Evolutionary conservation across 2,888 invertebrate genomes (phyloP).

Genomic region (Drosophila flavopinicola): DNA sequence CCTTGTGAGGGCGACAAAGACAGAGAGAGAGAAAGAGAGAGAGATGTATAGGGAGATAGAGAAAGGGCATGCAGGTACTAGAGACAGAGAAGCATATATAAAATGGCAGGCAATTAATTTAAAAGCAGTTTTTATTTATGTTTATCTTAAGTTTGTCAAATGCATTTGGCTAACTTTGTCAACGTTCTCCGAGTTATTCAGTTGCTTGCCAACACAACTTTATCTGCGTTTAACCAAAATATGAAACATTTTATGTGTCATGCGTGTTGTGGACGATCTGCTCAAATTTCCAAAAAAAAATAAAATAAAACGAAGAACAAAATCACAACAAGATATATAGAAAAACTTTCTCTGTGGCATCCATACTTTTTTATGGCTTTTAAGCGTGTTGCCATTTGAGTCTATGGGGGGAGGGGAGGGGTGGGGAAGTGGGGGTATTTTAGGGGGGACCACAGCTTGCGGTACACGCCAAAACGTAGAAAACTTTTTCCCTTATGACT

Average conservation of each 20-base stretch:
- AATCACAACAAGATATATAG: slow-evolving; percentile 7
- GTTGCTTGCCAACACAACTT: slow-evolving; percentile 20
- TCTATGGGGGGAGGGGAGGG: slow-evolving; percentile 5
- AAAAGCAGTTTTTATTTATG: slow-evolving; percentile 53
- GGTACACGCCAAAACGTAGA: slow-evolving; percentile 35
- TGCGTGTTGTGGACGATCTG: slow-evolving; percentile 43
- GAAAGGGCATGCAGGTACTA: neutral
- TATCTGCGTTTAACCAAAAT: slow-evolving; percentile 17
- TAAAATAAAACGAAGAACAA: neutral
- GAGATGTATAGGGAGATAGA: no score
- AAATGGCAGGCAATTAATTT: slow-evolving; percentile 63
- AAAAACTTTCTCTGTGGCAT: slow-evolving; percentile 57
- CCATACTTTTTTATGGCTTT: slow-evolving; percentile 70
- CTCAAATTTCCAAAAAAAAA: slow-evolving; percentile 27
- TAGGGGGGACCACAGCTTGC: slow-evolving; percentile 53
- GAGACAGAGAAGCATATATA: slow-evolving; percentile 10
- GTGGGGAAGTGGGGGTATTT: no score
- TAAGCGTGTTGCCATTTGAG: slow-evolving; percentile 67
- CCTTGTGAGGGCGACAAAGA: no score
- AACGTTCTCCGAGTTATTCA: slow-evolving; percentile 15
- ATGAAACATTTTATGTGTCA: slow-evolving; percentile 35
- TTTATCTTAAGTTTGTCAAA: slow-evolving; percentile 57
- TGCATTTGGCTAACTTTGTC: slow-evolving; percentile 34
- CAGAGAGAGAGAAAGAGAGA: neutral
- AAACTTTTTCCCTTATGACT: slow-evolving; percentile 74